Evolutionary conservation across 2,888 invertebrate genomes (phyloP), one percentile per base, ranked within the genome.

Genomic region (Macaria notata): DNA sequence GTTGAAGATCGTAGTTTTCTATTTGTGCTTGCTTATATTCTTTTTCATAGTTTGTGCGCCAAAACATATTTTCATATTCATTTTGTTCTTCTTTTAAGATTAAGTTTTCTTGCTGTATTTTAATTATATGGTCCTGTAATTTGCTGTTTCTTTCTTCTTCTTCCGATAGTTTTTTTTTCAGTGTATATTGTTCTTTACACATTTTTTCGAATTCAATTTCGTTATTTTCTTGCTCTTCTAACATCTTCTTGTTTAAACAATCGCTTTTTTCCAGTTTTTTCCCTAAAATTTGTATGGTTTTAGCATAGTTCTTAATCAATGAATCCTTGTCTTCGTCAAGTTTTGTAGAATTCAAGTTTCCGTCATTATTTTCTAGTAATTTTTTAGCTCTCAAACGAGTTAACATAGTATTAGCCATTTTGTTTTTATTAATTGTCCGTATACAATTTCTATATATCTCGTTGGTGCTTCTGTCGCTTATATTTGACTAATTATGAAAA

Each of bases 91-190:
- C 46, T 31, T 31, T 4, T 19, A 46, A 31, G n/a, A 3, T 31
- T 30, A 31, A 31, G 9, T 46, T 46, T 2, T 46, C 46, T 3
- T 9, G 1, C 3, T 8, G 46, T n/a, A 46, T 31, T 31, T 46
- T 46, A 46, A n/a, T 46, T 9, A 46, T 46, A 46, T 9, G 31
- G 4, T 46, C 46, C 31, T 46, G 46, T 46, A 46, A 46, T 9
- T 31, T 46, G 8, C 31, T 31, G 31, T 46, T 46, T n/a, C 9
- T 46, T 46, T 46, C 46, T 31, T 46, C 46, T 46, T 46, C 31
- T 9, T 46, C 46, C 3, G 31, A 46, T 31, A 46, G 3, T 31
- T n/a, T 46, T 9, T 31, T 46, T 31, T 46, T 46, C 19, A 46
- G n/a, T n/a, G 4, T 31, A 46, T 46, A 31, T 9, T 31, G 8